Percentiles rank a stretch among this genome's conserved stretches.
Conservation (phyloP, 2,888 invertebrate genomes). For the Volucella inanis region DNA sequence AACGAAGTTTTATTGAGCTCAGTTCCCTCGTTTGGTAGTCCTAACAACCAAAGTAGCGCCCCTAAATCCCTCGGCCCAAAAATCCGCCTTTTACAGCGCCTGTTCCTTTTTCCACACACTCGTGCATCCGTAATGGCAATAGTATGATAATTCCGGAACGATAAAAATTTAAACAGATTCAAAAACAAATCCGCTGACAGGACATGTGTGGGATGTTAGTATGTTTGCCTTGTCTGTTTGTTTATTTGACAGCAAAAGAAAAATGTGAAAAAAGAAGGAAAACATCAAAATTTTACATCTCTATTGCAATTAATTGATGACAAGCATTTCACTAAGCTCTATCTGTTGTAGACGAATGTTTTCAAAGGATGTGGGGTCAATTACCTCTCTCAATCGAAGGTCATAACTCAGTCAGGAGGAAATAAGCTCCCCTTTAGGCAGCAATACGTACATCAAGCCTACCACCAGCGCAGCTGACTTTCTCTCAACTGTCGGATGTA, state of each 20-base stretch:
- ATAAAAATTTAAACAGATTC: constrained; percentile 58
- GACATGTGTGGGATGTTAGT: neutral
- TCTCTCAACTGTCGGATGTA: constrained; percentile 3
- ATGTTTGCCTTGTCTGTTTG: constrained; percentile 46
- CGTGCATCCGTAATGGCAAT: no score
- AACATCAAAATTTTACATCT: constrained; percentile 56
- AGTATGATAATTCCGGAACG: neutral
- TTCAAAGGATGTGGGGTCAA: constrained; percentile 61
- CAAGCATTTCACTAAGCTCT: constrained; percentile 7
- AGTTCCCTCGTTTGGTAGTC: no score
- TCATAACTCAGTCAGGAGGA: constrained; percentile 42
- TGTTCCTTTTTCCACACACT: no score
- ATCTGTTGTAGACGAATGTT: constrained; percentile 15
- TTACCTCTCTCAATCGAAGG: constrained; percentile 66
- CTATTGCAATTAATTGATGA: constrained; percentile 62
- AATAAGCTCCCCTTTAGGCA: constrained; percentile 7
- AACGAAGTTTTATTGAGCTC: no score
- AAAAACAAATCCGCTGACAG: neutral
- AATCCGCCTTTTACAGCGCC: no score
- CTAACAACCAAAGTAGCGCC: no score
- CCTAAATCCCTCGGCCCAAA: no score
- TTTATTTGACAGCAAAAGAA: neutral
- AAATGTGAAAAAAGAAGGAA: neutral
- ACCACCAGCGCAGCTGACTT: constrained; percentile 32
- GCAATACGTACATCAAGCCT: neutral